Evolutionary conservation across 2,888 invertebrate species (phyloP), one percentile per base, ranked within the genome.

Genomic region (Agonopterix arenella): DNA sequence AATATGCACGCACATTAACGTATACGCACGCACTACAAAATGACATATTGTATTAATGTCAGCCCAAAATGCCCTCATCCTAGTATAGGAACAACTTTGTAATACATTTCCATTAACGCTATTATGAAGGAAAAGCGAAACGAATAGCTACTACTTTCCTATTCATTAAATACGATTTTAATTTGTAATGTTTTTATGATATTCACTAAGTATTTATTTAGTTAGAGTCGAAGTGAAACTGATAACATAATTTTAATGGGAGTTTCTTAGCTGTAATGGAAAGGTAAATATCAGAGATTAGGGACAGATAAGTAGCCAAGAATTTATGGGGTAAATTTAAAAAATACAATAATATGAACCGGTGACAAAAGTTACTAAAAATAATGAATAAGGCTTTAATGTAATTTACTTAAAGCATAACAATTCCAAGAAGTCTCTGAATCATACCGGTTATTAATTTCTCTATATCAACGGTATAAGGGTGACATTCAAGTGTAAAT

Each of bases 151-250:
- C 54, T 52, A 57, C 54, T 61, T 60, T 61, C 59, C 59, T 66
- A 56, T 64, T 59, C 56, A 59, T 57, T 62, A 60, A 62, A 59
- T 60, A 44, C 41, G 38, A 43, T 47, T 48, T 13, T 70, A 72
- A 73, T 73, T 75, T 79, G 67, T 77, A 78, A 76, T 64, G 68
- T 75, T 72, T 53, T 73, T 80, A 79, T 77, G 81, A 79, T 82
- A 79, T 80, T 80, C 75, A 72, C 63, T 80, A 84, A 84, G 83
- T 84, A 84, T 84, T 84, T 84, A 84, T 84, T 84, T 83, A 78
- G 73, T 68, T 80, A 80, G 76, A 68, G 59, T 72, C 57, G 56
- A 52, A 44, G 53, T 52, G 54, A 56, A 40, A 40, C 40, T 40
- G 40, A n/a, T 40, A 28, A 28, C 28, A n/a, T 40, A 40, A n/a